Conservation (phyloP, 2,797 vertebrate genomes). For the Smutsia gigantea region DNA sequence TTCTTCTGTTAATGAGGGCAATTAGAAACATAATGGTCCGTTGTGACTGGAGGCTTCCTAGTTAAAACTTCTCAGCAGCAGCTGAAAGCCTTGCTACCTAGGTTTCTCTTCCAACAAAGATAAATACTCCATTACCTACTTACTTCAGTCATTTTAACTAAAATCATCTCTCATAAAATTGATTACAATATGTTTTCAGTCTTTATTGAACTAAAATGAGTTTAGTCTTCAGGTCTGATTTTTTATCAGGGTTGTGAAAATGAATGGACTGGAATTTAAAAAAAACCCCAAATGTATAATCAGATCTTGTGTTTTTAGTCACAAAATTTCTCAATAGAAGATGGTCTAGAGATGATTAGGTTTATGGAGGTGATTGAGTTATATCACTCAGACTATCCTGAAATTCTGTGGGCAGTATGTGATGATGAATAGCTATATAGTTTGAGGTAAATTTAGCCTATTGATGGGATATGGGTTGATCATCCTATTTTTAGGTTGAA, state of each 20-base stretch:
- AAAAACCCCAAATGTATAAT: not conserved
- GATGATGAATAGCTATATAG: constrained; percentile 11
- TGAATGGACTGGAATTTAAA: constrained; percentile 9
- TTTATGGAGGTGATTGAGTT: constrained; percentile 43
- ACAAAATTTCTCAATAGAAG: constrained; percentile 61
- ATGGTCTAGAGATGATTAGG: constrained; percentile 37
- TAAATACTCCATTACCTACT: constrained; percentile 55
- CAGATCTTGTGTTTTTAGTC: constrained; percentile 56
- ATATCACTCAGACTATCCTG: constrained; percentile 53
- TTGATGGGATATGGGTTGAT: constrained; percentile 26
- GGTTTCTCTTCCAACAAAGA: constrained; percentile 21
- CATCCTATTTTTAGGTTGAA: constrained; percentile 65
- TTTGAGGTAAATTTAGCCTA: constrained; percentile 33
- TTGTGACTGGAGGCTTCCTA: constrained; percentile 36
- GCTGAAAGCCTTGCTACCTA: not conserved
- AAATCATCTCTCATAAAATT: constrained; percentile 47
- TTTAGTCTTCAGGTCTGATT: constrained; percentile 56
- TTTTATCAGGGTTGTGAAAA: constrained; percentile 73
- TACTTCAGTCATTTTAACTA: constrained; percentile 48
- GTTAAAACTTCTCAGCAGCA: constrained; percentile 32
- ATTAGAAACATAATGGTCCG: constrained; percentile 61
- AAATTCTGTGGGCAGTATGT: constrained; percentile 42
- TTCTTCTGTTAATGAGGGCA: constrained; percentile 75
- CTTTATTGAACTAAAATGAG: constrained; percentile 66
- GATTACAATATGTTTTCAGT: constrained; percentile 29